Base-by-base conservation (phyloP, 2,888 invertebrate genomes). In the Callimorpha dominula region DNA sequence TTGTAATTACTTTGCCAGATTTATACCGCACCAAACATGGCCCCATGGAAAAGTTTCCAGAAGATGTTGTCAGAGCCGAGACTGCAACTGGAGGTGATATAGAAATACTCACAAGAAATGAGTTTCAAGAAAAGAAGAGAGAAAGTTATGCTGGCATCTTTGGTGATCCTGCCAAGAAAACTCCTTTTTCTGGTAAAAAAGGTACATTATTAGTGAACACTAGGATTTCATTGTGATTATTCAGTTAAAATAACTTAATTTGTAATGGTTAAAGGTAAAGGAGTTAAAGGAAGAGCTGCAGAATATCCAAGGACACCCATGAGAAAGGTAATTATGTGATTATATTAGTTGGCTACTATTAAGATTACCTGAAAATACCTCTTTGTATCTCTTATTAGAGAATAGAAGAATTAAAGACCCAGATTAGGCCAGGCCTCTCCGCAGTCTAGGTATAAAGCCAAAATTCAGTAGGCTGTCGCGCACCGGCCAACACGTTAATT, bases 41-140 rank as follows among this genome's bases (percentile, higher is more conserved):
- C 62, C 96, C 96, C 80, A 97, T 98, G 97, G 97, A 97, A 79
- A 98, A 98, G 90, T 98, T 98, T 92, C 97, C 97, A 0, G 96
- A 96, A 66, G 98, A 98, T 91, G 96, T 98, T 4, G 95, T 96
- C 71, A 96, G 96, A 73, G 98, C 98, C 0, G 98, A 98, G 88
- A 96, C 96, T 66, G 95, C 97, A 73, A 97, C 97, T 4, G 96
- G 96, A 46, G 98, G 98, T 12, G 97, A 98, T 90, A 96, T 96
- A 42, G 96, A 97, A 80, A 98, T 98, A 79, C 90, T 98, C 63
- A 95, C 96, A 11, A 96, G 96, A 81, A 96, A 97, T 57, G 96
- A 96, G 83, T 95, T 94, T 78, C 91, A 94, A 82, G 95, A 95
- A 85, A 83, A 89, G 11, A 95, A 95, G 80, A 95, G 92, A 81